phyloP scores from a whole-genome alignment of 1,140 invertebrate genomes.

The Pseudachorutes palmiensis region DNA sequence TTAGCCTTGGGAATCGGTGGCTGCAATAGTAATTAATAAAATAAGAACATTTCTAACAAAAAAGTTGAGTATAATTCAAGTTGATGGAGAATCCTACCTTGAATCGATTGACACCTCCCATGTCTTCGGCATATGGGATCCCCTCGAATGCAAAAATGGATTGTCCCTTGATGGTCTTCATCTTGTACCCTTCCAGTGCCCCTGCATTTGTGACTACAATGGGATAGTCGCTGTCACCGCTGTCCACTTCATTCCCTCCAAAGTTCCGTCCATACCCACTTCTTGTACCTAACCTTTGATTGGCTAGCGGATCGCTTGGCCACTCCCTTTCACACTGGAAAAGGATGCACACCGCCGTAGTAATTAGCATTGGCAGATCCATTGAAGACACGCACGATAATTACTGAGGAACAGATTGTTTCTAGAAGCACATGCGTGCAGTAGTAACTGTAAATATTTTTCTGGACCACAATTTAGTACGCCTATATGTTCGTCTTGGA shows the following conservation, averaged over 20 bases:
- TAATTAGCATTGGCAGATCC: background rate
- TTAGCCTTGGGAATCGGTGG: constrained; percentile 18
- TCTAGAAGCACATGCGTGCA: too few species aligned
- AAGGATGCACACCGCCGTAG: background rate
- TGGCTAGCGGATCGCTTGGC: constrained; percentile 1
- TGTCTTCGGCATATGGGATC: background rate
- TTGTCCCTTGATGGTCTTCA: background rate
- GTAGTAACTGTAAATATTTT: too few species aligned
- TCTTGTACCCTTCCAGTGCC: constrained; percentile 6
- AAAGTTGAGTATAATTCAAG: too few species aligned
- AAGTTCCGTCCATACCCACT: background rate
- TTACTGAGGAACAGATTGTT: too few species aligned
- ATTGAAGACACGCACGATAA: too few species aligned
- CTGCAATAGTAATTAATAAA: too few species aligned
- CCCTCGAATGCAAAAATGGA: constrained; percentile 10
- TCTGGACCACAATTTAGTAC: too few species aligned
- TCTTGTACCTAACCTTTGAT: background rate
- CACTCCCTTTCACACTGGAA: background rate
- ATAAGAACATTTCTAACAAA: too few species aligned
- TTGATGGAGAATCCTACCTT: constrained; percentile 1
- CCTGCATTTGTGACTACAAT: background rate
- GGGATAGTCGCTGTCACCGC: background rate
- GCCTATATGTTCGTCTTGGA: too few species aligned
- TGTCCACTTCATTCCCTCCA: background rate
- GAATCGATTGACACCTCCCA: constrained; percentile 5